These are phyloP conservation scores for Neodon shergylaensis DNA, from an alignment of 2,113 vertebrate species.

Conservation along the genomic window DNA sequence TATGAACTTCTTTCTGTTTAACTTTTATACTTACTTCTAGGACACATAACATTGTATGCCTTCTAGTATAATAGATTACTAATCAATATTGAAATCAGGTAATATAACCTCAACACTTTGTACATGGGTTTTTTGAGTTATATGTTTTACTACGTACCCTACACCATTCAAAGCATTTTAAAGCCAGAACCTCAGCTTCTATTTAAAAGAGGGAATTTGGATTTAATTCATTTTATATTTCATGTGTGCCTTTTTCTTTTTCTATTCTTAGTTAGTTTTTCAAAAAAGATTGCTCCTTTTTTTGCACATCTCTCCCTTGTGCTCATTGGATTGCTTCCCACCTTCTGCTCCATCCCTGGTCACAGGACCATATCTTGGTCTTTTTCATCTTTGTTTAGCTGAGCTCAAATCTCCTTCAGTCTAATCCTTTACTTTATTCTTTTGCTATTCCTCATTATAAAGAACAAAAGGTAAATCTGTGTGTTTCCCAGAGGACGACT, in stretches of 20 bases:
- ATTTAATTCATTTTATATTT: constrained; percentile 13
- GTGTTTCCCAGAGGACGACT: constrained; percentile 64
- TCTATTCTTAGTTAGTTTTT: not conserved
- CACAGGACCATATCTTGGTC: not conserved
- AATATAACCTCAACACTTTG: not conserved
- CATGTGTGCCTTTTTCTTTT: not conserved
- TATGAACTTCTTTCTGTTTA: not conserved
- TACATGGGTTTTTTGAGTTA: not conserved
- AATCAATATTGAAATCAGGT: not conserved
- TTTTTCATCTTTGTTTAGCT: constrained; percentile 65
- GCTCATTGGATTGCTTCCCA: not conserved
- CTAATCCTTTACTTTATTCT: constrained; percentile 63
- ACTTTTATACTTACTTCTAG: not conserved
- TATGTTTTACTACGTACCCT: not conserved
- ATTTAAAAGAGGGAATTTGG: not conserved
- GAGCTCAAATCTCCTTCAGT: constrained; percentile 40
- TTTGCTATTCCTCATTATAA: constrained; percentile 67
- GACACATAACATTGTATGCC: not conserved
- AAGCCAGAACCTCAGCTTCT: not conserved
- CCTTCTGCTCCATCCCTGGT: not conserved
- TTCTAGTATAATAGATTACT: not conserved
- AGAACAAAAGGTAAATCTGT: constrained; percentile 56
- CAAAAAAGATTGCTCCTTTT: not conserved
- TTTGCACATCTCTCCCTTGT: not conserved
- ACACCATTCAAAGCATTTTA: not conserved